phyloP scores from a whole-genome alignment of 2,113 vertebrate species.

The Poeciliopsis turrubarensis region DNA sequence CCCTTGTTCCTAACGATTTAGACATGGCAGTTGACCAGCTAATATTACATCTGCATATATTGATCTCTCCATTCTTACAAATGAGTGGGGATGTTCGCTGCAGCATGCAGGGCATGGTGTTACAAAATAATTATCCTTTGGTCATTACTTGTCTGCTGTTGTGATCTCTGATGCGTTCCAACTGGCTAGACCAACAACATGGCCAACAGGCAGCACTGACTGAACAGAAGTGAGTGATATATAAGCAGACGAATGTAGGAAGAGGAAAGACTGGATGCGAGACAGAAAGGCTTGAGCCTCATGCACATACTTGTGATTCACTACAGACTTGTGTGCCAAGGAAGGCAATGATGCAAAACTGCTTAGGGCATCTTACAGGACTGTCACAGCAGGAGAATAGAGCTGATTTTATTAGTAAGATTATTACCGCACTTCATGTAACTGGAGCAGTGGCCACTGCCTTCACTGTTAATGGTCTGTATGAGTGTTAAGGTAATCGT shows the following conservation, averaged over 20 bases:
- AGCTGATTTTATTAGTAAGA: conserved; percentile 79
- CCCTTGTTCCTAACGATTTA: conserved; percentile 54
- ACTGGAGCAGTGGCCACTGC: conserved; percentile 47
- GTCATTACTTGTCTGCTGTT: conserved; percentile 41
- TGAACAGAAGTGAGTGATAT: conserved; percentile 26
- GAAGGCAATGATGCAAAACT: conserved; percentile 65
- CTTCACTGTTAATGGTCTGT: conserved; percentile 58
- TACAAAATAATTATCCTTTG: conserved; percentile 41
- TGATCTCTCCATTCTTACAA: conserved; percentile 47
- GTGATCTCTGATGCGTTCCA: conserved; percentile 32
- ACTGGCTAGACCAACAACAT: conserved; percentile 27
- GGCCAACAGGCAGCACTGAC: conserved; percentile 25
- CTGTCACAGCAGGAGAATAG: conserved; percentile 53
- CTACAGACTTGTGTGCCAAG: conserved; percentile 56
- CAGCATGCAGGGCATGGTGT: conserved; percentile 11
- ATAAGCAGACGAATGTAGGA: conserved; percentile 9
- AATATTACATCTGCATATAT: conserved; percentile 53
- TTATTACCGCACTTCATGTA: conserved; percentile 73
- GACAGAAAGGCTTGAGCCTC: conserved; percentile 22
- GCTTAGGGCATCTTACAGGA: conserved; percentile 45
- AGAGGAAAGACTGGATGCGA: conserved; percentile 29
- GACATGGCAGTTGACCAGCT: conserved; percentile 53
- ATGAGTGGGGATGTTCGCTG: conserved; percentile 45
- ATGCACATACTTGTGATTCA: conserved; percentile 64
- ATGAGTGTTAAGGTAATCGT: conserved; percentile 5